Evolutionary conservation across 2,797 vertebrate genomes (phyloP).

Genomic region (Alectoris magna): DNA sequence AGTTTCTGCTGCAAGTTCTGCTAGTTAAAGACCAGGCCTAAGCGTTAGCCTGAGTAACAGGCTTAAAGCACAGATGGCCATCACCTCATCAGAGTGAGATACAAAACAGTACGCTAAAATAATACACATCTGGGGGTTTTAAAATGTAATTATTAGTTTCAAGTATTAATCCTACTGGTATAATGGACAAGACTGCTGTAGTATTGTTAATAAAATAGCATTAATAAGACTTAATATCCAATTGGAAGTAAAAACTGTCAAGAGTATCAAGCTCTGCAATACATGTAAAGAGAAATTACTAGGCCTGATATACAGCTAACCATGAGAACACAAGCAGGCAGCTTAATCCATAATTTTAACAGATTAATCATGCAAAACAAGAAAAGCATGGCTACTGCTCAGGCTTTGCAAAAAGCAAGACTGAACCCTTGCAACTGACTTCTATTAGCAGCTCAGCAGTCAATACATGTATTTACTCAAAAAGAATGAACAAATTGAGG

Average conservation of each 20-base stretch:
- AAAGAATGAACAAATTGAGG: not conserved
- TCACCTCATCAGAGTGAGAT: not conserved
- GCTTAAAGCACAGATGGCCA: not conserved
- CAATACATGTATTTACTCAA: not conserved
- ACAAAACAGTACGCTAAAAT: not conserved
- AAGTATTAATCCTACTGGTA: not conserved
- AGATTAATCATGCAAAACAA: not conserved
- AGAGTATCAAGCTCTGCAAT: not conserved
- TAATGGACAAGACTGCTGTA: not conserved
- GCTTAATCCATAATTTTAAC: not conserved
- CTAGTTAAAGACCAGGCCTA: not conserved
- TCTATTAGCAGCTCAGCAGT: not conserved
- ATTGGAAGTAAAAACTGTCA: not conserved
- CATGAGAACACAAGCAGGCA: not conserved
- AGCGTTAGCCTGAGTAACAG: not conserved
- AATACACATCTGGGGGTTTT: not conserved
- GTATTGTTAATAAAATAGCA: not conserved
- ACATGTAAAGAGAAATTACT: not conserved
- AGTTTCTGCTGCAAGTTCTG: not conserved
- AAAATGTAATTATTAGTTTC: not conserved
- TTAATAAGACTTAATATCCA: not conserved
- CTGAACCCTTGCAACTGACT: not conserved
- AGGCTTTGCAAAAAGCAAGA: not conserved
- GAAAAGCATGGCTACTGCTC: not conserved
- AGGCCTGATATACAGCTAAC: not conserved